These are phyloP conservation scores for Thamnophis sirtalis DNA, from an alignment of 2,113 vertebrate species.

Conservation along the genomic window DNA sequence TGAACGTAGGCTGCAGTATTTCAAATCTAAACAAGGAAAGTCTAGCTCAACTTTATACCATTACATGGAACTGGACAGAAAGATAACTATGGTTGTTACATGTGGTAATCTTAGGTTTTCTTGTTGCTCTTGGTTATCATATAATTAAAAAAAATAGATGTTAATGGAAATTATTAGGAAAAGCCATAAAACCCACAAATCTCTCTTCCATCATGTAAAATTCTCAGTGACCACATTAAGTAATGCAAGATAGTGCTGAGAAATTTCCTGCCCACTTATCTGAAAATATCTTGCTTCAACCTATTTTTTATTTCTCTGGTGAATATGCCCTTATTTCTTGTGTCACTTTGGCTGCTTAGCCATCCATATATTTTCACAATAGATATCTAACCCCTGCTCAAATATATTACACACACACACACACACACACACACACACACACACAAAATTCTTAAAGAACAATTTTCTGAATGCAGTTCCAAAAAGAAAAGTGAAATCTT, in stretches of 20 bases:
- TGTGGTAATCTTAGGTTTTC: not conserved
- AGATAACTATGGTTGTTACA: not conserved
- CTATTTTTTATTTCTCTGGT: conserved; percentile 14
- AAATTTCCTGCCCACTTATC: conserved; percentile 6
- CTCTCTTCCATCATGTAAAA: not conserved
- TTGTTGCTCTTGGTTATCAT: not conserved
- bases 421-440: not conserved
- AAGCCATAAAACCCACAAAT: not conserved
- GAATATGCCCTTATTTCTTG: conserved; percentile 2
- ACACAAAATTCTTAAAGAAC: not conserved
- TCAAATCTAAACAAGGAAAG: not conserved
- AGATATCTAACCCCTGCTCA: not conserved
- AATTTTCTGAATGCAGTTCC: not conserved
- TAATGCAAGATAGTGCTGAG: not conserved
- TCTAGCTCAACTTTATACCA: conserved; percentile 19
- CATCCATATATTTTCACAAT: not conserved
- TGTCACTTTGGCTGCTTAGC: not conserved
- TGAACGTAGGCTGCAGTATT: not conserved
- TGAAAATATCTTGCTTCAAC: conserved; percentile 47
- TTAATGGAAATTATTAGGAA: conserved; percentile 2
- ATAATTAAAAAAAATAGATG: not conserved
- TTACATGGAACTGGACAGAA: not conserved
- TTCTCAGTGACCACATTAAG: not conserved
- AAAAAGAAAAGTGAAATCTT: not conserved
- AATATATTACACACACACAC: not conserved